Base-by-base conservation (phyloP, 1,140 invertebrate species). In the Brachionus asplanchnoidis region DNA sequence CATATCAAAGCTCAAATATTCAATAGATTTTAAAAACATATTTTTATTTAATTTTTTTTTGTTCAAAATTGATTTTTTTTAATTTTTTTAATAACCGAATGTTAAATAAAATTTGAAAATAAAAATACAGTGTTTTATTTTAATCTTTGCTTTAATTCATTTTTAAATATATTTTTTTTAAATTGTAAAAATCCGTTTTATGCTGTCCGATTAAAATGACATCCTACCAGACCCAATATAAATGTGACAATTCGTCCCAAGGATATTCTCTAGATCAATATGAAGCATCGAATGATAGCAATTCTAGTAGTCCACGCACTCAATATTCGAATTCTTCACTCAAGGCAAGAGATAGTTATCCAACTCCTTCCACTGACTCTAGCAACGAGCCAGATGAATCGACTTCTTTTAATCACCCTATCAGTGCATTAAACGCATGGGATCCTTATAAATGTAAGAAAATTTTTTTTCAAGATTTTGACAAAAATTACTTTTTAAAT, bases 61-160 rank as follows among this genome's bases (percentile, higher is more conserved):
- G 26, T 46, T 46, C 14, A 36, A 36, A 36, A 6, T 50, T 77
- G 28, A 46, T 77, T 77, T 77, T 23, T 20, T 23, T 77, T 32
- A 26, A 1, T 77, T 28, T 77, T 50, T 77, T 28, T 50, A 32
- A 12, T 26, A 53, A 77, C 73, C 73, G 73, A 77, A 77, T 77
- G 73, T 77, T 50, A 77, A 77, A 77, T 77, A 77, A 77, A 77
- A 77, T 50, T 77, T 77, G 73, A 77, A 75, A 50, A 26, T 26
- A 50, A 7, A 73, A 42, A 42, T 44, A n/a, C n/a, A 40, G 8
- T 32, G 32, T 14, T 68, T 68, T 28, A 68, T 32, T 5, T 46
- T 46, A 11, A 46, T 46, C 44, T 4, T n/a, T 3, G 5, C 53
- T 56, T 60, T 17, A 60, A 60, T 60, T 3, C 20, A 8, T 20